A percentile compares a stretch with the other conserved stretches of the same genome.
These are phyloP conservation scores for Anneissia japonica DNA, from an alignment of 35 echinoderm and acorn worm species.

Conservation along the genomic window DNA sequence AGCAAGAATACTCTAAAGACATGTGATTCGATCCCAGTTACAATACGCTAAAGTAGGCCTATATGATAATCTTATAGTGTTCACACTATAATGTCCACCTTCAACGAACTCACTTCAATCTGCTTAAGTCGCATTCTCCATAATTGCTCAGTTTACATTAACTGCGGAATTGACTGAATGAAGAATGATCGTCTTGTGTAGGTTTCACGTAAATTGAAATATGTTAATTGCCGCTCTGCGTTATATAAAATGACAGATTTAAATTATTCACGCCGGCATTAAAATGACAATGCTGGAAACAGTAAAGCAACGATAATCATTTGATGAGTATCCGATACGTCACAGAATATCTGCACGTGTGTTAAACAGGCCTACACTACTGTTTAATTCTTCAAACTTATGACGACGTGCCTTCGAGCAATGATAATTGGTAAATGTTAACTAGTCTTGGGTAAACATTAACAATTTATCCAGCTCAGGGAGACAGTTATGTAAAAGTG, in stretches of 20 bases:
- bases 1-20: not conserved
- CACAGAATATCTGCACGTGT: no score
- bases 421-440: no score
- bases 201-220: not conserved
- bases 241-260: not conserved
- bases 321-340: not conserved
- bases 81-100: not conserved
- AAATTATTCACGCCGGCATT: not conserved
- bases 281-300: not conserved
- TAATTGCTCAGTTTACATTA: not conserved
- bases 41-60: no score
- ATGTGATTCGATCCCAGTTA: not conserved
- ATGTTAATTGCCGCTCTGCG: not conserved
- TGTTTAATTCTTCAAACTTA: no score
- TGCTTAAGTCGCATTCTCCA: not conserved
- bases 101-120: not conserved
- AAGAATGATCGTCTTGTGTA: not conserved
- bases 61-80: not conserved
- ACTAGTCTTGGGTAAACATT: no score
- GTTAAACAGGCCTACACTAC: no score
- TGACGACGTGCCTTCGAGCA: no score
- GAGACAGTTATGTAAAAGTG: no score
- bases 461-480: no score
- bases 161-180: not conserved
- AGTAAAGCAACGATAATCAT: not conserved